Evolutionary conservation across 1,140 invertebrate species (phyloP).

Genomic region (Schlechtendalia chinensis): DNA sequence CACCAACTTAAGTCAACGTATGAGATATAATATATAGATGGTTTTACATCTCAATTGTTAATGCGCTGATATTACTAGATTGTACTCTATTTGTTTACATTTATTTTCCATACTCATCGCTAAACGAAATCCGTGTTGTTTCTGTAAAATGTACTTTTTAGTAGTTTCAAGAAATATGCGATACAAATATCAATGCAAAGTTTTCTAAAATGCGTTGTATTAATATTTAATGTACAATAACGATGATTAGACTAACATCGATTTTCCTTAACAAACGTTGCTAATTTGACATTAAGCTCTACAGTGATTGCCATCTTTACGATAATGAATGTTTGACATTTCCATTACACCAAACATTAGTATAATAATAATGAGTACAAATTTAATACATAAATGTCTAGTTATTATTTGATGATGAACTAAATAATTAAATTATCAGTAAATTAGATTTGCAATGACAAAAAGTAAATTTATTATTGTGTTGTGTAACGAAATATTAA

Average conservation of each 20-base stretch:
- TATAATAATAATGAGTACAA: not conserved
- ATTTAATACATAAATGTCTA: not conserved
- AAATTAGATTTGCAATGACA: not conserved
- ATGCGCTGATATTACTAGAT: not conserved
- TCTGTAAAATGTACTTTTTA: not conserved
- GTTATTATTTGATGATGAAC: not conserved
- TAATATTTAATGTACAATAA: not conserved
- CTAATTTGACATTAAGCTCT: conserved; percentile 6
- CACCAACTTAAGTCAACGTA: conserved; percentile 12
- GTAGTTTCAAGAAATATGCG: not conserved
- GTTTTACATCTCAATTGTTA: conserved; percentile 27
- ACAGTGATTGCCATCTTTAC: not conserved
- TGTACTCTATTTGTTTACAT: conserved; percentile 1
- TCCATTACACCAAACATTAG: not conserved
- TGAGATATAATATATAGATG: not conserved
- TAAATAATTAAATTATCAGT: not conserved
- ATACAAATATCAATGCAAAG: not conserved
- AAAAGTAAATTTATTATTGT: not conserved
- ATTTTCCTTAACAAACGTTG: not conserved
- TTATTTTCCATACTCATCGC: not conserved
- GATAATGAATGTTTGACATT: conserved; percentile 5
- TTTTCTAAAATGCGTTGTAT: not conserved
- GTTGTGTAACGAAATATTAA: too few species aligned
- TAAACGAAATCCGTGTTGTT: not conserved
- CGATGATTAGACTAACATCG: not conserved